These are phyloP conservation scores for Aplysina aerophoba DNA, from an alignment of 37 sponge, comb jelly and placozoan genomes.

Conservation along the genomic window DNA sequence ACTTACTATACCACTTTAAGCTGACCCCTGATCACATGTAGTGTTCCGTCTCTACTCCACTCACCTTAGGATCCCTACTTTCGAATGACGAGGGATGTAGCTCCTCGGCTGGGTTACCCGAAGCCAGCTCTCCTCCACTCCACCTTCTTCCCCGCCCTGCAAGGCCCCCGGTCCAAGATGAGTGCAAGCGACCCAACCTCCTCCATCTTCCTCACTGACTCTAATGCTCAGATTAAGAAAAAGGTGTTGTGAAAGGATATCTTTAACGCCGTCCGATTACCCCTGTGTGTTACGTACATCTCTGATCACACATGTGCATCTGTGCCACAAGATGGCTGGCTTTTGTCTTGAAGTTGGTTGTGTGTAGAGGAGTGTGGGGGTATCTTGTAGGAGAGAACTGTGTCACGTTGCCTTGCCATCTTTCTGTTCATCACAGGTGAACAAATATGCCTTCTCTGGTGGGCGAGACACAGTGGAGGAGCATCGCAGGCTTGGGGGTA, in stretches of 20 bases:
- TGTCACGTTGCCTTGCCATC: not conserved
- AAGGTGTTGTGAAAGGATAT: slow-evolving; percentile 58
- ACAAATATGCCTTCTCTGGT: slow-evolving; percentile 98
- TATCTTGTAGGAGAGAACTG: not conserved
- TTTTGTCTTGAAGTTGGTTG: not conserved
- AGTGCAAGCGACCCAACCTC: slow-evolving; percentile 94
- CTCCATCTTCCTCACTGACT: slow-evolving; percentile 94
- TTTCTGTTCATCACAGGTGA: slow-evolving; percentile 60
- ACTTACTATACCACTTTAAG: not conserved
- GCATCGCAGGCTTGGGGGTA: slow-evolving; percentile 90
- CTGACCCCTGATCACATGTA: not conserved
- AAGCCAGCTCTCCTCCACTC: slow-evolving; percentile 98
- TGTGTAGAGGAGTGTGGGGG: slow-evolving; percentile 13
- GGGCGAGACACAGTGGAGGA: slow-evolving; percentile 95
- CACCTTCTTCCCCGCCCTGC: slow-evolving; percentile 96
- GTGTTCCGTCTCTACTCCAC: not conserved
- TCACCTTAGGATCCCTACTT: slow-evolving; percentile 94
- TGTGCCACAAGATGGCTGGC: not conserved
- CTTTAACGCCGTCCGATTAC: not conserved
- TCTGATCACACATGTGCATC: not conserved
- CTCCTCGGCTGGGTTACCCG: slow-evolving; percentile 91
- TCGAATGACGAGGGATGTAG: slow-evolving; percentile 98
- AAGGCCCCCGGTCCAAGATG: slow-evolving; percentile 98
- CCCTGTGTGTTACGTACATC: too few relatives aligned
- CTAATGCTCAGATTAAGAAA: slow-evolving; percentile 84